Evolutionary conservation across 2,113 vertebrate genomes (phyloP).

Genomic region (Sapayoa aenigma): DNA sequence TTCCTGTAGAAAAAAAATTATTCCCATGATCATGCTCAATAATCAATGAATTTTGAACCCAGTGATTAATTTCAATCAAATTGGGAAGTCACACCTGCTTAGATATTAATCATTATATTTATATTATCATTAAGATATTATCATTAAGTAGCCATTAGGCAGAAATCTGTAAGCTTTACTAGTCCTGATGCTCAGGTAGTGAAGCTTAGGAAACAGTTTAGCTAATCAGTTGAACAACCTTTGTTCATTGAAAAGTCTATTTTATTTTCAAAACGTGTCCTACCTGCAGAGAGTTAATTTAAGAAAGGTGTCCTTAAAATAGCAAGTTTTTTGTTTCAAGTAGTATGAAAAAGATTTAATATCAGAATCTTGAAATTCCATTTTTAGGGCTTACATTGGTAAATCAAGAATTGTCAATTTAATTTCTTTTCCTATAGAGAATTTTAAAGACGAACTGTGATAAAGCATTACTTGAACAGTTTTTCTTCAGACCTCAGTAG

Average conservation of each 20-base stretch:
- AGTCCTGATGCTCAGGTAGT: neutral
- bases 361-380: neutral
- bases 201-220: neutral
- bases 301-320: neutral
- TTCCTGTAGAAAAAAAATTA: neutral
- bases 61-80: neutral
- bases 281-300: neutral
- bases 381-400: neutral
- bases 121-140: too few relatives aligned
- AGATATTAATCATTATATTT: neutral
- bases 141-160: neutral
- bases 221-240: neutral
- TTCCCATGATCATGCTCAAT: neutral
- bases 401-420: neutral
- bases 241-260: neutral
- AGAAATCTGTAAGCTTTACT: neutral
- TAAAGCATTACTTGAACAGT: neutral
- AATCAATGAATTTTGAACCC: neutral
- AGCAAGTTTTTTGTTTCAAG: neutral
- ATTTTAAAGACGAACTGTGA: neutral
- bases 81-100: neutral
- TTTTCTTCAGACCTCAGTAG: neutral
- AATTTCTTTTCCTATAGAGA: neutral
- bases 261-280: neutral
- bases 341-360: neutral